phyloP scores from a whole-genome alignment of 2,888 invertebrate genomes.

The Drosophila neotestacea region DNA sequence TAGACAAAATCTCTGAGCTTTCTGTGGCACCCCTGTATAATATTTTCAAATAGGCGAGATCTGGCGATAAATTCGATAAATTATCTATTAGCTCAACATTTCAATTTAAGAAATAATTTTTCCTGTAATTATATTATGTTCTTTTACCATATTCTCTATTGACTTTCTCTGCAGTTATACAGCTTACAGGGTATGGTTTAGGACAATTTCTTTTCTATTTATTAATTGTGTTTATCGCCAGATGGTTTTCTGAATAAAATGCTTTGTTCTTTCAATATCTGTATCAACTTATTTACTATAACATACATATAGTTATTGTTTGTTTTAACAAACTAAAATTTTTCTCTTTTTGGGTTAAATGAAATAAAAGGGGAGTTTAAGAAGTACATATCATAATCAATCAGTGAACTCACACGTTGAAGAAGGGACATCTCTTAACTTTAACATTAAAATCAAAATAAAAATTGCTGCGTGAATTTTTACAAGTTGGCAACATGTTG shows the following conservation, averaged over 20 bases:
- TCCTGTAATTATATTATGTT: no score
- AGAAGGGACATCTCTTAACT: slow-evolving; percentile 16
- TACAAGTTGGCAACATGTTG: slow-evolving; percentile 53
- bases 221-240: slow-evolving; percentile 23
- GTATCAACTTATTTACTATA: not conserved
- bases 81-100: no score
- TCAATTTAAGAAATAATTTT: no score
- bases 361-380: not conserved
- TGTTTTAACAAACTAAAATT: not conserved
- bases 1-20: no score
- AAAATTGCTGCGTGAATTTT: slow-evolving; percentile 55
- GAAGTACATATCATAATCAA: slow-evolving; percentile 5
- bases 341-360: not conserved
- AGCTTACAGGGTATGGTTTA: slow-evolving; percentile 9
- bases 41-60: no score
- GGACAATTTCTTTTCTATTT: not conserved
- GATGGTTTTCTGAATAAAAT: slow-evolving; percentile 21
- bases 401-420: slow-evolving; percentile 21
- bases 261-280: not conserved
- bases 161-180: not conserved
- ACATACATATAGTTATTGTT: not conserved
- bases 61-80: no score
- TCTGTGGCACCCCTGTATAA: no score
- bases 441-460: slow-evolving; percentile 54
- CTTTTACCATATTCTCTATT: no score